phyloP scores from a whole-genome alignment of 2,888 invertebrate genomes.

The Eumerus sabulonum region DNA sequence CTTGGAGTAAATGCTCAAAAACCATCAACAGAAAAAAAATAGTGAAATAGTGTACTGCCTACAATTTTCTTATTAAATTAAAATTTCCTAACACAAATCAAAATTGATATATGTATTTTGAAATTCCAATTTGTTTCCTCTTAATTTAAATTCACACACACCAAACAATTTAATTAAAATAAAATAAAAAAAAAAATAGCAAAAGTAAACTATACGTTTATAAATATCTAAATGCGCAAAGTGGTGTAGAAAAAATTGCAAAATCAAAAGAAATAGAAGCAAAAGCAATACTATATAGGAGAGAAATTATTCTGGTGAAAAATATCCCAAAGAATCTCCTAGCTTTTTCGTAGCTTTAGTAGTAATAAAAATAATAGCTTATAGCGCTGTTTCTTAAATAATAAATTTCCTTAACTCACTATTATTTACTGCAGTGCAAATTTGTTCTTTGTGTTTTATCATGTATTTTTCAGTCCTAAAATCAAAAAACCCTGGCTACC shows the following conservation, averaged over 20 bases:
- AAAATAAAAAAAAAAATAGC: not conserved
- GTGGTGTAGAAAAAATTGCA: conserved; percentile 21
- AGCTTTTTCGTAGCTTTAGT: too few relatives aligned
- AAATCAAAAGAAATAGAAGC: conserved; percentile 33
- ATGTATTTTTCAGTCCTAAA: too few relatives aligned
- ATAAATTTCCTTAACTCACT: too few relatives aligned
- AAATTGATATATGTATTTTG: conserved; percentile 5
- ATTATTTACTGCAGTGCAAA: conserved; percentile 65
- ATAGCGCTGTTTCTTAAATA: too few relatives aligned
- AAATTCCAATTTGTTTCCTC: conserved; percentile 41
- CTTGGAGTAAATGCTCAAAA: conserved; percentile 11
- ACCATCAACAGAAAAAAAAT: conserved; percentile 23
- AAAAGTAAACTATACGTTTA: too few relatives aligned
- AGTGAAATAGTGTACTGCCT: conserved; percentile 8
- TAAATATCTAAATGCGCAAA: conserved; percentile 52
- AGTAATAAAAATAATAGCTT: too few relatives aligned
- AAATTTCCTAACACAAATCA: too few relatives aligned
- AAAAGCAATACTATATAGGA: conserved; percentile 20
- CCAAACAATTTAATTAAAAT: conserved; percentile 53
- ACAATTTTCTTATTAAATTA: conserved; percentile 12
- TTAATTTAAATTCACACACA: conserved; percentile 32
- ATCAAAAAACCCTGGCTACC: too few relatives aligned
- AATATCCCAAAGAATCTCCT: too few relatives aligned
- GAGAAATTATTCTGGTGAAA: too few relatives aligned
- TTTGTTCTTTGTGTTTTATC: conserved; percentile 43